phyloP scores from a whole-genome alignment of 1,140 invertebrate species.

The Drosophila takahashii region DNA sequence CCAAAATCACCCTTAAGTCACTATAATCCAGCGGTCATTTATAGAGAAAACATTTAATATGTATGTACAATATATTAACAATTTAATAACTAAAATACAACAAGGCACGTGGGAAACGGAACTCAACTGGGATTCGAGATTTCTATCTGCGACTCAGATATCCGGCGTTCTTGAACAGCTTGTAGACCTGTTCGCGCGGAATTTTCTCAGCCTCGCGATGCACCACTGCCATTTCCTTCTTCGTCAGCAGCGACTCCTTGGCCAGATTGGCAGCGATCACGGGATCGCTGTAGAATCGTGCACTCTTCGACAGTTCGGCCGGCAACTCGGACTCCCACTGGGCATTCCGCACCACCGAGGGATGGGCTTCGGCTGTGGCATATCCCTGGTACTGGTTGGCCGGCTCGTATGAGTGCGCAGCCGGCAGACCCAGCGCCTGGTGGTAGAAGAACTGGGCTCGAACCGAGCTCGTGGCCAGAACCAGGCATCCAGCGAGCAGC shows the following conservation, averaged over 20 bases:
- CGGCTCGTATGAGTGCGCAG: slow-evolving; percentile 36
- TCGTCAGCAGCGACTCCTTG: slow-evolving; percentile 90
- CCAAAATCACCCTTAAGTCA: slow-evolving; percentile 28
- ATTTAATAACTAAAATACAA: slow-evolving; percentile 73
- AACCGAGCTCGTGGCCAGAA: slow-evolving; percentile 25
- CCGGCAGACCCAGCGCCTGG: slow-evolving; percentile 49
- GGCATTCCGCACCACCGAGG: slow-evolving; percentile 87
- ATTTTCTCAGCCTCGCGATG: slow-evolving; percentile 92
- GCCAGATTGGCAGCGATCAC: slow-evolving; percentile 89
- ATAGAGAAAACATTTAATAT: slow-evolving; percentile 42
- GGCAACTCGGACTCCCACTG: slow-evolving; percentile 87
- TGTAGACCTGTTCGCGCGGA: slow-evolving; percentile 89
- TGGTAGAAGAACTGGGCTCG: slow-evolving; percentile 74
- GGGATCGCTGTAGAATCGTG: slow-evolving; percentile 90
- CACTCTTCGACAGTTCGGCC: slow-evolving; percentile 87
- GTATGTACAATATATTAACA: slow-evolving; percentile 70
- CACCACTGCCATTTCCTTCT: slow-evolving; percentile 90
- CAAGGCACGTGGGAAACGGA: slow-evolving; percentile 49
- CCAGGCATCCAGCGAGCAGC: slow-evolving; percentile 44
- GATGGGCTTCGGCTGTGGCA: slow-evolving; percentile 85
- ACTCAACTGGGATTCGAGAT: neutral
- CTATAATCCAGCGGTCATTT: slow-evolving; percentile 8
- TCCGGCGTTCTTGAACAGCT: slow-evolving; percentile 90
- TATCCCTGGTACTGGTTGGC: slow-evolving; percentile 62
- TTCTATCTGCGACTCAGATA: slow-evolving; percentile 84